These are phyloP conservation scores for Pyrrhopygopsis socrates DNA, from an alignment of 2,888 invertebrate species.

Conservation along the genomic window DNA sequence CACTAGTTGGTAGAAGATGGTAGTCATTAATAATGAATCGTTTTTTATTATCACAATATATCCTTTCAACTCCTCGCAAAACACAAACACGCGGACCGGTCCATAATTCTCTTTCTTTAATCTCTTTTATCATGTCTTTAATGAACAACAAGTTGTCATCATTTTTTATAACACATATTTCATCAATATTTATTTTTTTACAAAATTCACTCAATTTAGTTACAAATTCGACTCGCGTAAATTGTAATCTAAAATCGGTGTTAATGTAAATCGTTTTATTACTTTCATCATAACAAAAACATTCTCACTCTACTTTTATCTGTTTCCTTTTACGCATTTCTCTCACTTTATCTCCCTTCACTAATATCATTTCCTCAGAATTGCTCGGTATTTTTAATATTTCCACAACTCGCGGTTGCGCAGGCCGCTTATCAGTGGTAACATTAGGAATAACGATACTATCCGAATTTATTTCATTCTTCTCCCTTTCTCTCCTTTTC, in stretches of 20 bases:
- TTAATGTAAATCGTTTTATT: constrained; percentile 72
- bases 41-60: constrained; percentile 2
- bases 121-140: constrained; percentile 42
- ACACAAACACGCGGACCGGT: constrained; percentile 77
- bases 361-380: constrained; percentile 59
- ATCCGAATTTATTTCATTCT: background rate
- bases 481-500: background rate
- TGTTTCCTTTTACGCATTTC: constrained; percentile 10
- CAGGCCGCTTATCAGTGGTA: constrained; percentile 49
- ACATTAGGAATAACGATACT: constrained; percentile 1
- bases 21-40: background rate
- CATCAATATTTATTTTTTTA: constrained; percentile 41
- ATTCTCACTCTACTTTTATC: constrained; percentile 38
- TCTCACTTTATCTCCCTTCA: constrained; percentile 36
- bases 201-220: constrained; percentile 69
- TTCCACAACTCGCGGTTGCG: constrained; percentile 74
- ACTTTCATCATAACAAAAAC: constrained; percentile 37
- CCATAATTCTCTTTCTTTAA: constrained; percentile 47
- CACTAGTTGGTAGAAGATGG: constrained; percentile 35
- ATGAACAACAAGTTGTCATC: constrained; percentile 45
- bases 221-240: constrained; percentile 76
- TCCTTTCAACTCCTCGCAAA: constrained; percentile 31
- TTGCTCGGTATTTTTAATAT: constrained; percentile 63
- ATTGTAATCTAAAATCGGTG: constrained; percentile 61
- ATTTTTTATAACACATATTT: constrained; percentile 64